Base-by-base conservation (phyloP, 2,888 invertebrate species). In the Troides helena region DNA sequence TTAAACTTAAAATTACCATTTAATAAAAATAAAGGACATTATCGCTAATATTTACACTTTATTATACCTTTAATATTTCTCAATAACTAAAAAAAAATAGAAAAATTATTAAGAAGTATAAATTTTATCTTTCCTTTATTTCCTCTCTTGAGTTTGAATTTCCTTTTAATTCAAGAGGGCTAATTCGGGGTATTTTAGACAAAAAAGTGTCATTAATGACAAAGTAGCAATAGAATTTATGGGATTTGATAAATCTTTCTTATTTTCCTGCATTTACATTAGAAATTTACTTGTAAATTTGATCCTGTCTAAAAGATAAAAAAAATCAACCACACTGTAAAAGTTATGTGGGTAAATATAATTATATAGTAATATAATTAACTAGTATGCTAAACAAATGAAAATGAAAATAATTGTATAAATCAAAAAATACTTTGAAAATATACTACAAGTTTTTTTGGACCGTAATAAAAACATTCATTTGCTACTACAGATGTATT, bases 141-240 rank as follows among this genome's bases (percentile, higher is more conserved):
- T 14, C 10, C 21, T 57, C 18, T n/a, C 4, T 6, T 21, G 21
- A 21, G 4, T 57, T 57, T 12, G 3, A n/a, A 57, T 21, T 21
- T 57, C 21, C 57, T 21, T n/a, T 21, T n/a, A 21, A 3, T 57
- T 57, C 3, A 57, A 23, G 7, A 57, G 7, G 2, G 10, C 23
- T 21, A 18, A 10, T 12, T 57, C 4, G 14, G 30, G 25, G 18
- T 60, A 25, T 30, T 25, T 18, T 25, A 6, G 2, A 12, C 12
- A n/a, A n/a, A 62, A 46, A 10, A 18, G 39, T 67, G 58, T 67
- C 66, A 64, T 68, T 69, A 53, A 67, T 63, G 25, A 53, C 1
- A 53, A 21, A 30, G 1, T 62, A 66, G 43, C 12, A 12, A 8
- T 10, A 43, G 1, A 2, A 12, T 43, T 43, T 2, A 8, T 12